Base-by-base conservation (phyloP, 2,888 invertebrate genomes). In the Acrobasis suavella region DNA sequence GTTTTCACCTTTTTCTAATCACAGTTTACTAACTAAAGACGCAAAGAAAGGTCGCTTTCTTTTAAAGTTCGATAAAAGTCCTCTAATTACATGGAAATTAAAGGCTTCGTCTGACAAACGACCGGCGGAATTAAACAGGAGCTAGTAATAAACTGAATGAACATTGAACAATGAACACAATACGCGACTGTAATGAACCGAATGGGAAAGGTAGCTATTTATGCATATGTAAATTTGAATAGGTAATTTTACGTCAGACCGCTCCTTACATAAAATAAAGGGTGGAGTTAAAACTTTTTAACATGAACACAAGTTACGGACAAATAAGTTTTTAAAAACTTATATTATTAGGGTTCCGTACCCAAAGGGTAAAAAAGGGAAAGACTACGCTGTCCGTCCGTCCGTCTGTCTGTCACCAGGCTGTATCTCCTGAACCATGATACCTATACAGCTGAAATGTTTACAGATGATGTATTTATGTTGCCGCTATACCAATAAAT, bases 81-180 rank as follows among this genome's bases (percentile, higher is more conserved):
- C 68, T 71, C 66, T 77, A 80, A 85, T 83, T 81, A 76, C 72
- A 81, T 81, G 78, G 74, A 81, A 85, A 85, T 82, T 80, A 81
- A 72, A 77, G 71, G 72, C 68, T 65, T 64, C 68, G 60, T 69
- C 69, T 73, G 69, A 74, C 72, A 71, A 76, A 79, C 68, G 69
- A 71, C 70, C 64, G 65, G 52, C 64, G 66, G 54, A 62, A 61
- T 66, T 69, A 75, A 73, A 70, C 72, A 69, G 72, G 55, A 66
- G 68, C 67, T 58, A 69, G 66, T 68, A 73, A 72, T 67, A 73
- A 69, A 65, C 64, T 62, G 65, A 46, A 50, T 50, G 38, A 37
- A 60, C 69, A 58, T 64, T 67, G 67, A 70, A 60, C 69, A 60
- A 63, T 67, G 67, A 70, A 62, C 66, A 66, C 67, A 63, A 66